phyloP scores from a whole-genome alignment of 1,140 invertebrate genomes.

The Drosophila insularis region DNA sequence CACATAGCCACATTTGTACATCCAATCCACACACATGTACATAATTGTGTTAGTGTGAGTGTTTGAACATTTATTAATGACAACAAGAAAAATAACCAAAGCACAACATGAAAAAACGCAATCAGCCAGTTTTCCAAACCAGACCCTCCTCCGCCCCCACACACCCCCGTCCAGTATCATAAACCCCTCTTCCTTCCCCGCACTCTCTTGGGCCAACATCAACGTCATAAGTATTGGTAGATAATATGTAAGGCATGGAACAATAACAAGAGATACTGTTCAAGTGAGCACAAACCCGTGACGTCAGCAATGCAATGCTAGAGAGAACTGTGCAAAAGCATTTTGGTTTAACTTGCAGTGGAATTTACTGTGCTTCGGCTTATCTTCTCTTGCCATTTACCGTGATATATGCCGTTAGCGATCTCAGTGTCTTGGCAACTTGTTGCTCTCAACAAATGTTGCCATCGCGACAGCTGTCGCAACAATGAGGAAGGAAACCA shows the following conservation, averaged over 20 bases:
- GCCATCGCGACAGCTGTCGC: constrained; percentile 38
- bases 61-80: constrained; percentile 15
- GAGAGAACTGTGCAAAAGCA: no score
- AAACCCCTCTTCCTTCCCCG: no score
- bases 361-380: background rate
- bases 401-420: background rate
- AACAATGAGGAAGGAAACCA: constrained; percentile 61
- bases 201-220: no score
- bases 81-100: constrained; percentile 20
- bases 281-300: background rate
- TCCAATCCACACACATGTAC: background rate
- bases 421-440: constrained; percentile 29
- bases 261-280: background rate
- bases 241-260: background rate
- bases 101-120: background rate
- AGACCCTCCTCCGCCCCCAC: background rate
- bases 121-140: background rate
- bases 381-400: background rate
- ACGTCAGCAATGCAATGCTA: background rate
- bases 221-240: constrained; percentile 2
- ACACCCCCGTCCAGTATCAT: background rate
- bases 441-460: constrained; percentile 49
- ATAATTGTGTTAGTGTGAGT: background rate
- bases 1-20: background rate
- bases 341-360: no score